Base-by-base conservation (phyloP, 2,888 invertebrate genomes). In the Adelphocoris suturalis region DNA sequence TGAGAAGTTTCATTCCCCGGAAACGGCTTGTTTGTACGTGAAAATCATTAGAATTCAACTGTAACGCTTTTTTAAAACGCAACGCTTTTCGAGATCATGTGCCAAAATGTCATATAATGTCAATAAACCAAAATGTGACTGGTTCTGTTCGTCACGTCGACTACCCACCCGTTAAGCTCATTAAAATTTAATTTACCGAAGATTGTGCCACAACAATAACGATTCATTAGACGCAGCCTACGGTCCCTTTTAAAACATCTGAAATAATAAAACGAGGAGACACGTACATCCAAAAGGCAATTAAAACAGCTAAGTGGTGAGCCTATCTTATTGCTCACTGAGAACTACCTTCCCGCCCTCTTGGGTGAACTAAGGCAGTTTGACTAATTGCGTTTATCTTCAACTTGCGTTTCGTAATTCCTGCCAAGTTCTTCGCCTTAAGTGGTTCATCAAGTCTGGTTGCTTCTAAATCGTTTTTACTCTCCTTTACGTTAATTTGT, bases 321-420 rank as follows among this genome's bases (percentile, higher is more conserved):
- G 68, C 23, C 68, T 27, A 68, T 23, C 68, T 68, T 68, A 23
- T 68, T 68, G 68, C 68, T 12, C 11, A 7, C 68, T 68, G 11
- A 0, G 23, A 68, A 19, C 68, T 68, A 23, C 68, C 68, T 52
- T 13, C 61, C n/a, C 19, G 19, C 61, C 68, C 23, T 11, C 68
- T 68, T 19, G 68, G 68, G 27, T 68, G 68, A 68, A 68, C 23
- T 68, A 68, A 27, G 23, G 68, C 23, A 23, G 68, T 68, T 68
- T 68, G 27, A 68, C 68, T 68, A 68, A 68, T 68, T 68, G 68
- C 68, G 27, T 68, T 68, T 23, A 68, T 68, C n/a, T 68, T 68
- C 68, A 68, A 68, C 68, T 68, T 27, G 68, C 23, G 19, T 5
- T 23, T 68, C 68, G 68, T 68, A 23, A 68, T 68, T 23, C 23